These are phyloP conservation scores for Brachynemurus nebulosus DNA, from an alignment of 2,888 invertebrate genomes.

Conservation along the genomic window DNA sequence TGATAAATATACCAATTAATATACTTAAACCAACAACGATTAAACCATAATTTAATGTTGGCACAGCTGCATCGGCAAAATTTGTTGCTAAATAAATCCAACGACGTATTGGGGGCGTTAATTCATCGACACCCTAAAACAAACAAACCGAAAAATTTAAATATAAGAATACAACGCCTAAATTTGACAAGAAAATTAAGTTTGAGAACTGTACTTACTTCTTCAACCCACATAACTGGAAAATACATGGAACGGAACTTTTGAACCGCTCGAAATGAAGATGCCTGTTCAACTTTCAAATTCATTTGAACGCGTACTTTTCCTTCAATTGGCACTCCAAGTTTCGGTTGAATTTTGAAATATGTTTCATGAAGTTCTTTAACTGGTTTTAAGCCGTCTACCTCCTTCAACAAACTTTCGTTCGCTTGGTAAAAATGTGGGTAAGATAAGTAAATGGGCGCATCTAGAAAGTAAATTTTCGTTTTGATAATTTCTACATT, in stretches of 20 bases:
- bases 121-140: constrained; percentile 58
- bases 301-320: constrained; percentile 71
- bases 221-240: constrained; percentile 82
- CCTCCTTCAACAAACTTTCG: constrained; percentile 45
- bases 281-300: constrained; percentile 60
- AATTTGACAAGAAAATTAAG: neutral
- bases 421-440: constrained; percentile 82
- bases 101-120: constrained; percentile 63
- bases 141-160: no score
- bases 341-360: constrained; percentile 80
- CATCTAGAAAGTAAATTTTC: constrained; percentile 40
- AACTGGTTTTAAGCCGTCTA: constrained; percentile 59
- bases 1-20: constrained; percentile 51
- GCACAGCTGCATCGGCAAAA: constrained; percentile 56
- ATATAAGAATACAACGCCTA: neutral
- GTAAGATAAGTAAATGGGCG: constrained; percentile 77
- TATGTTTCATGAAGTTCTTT: constrained; percentile 58
- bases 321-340: constrained; percentile 72
- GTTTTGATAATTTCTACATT: constrained; percentile 2
- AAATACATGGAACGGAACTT: constrained; percentile 69
- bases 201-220: constrained; percentile 46
- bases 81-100: constrained; percentile 73
- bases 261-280: constrained; percentile 53
- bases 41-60: constrained; percentile 55
- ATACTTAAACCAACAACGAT: constrained; percentile 53